Evolutionary conservation across 1,140 invertebrate species (phyloP), one percentile per base, ranked within the genome.

Genomic region (Lasaia peninsularis): DNA sequence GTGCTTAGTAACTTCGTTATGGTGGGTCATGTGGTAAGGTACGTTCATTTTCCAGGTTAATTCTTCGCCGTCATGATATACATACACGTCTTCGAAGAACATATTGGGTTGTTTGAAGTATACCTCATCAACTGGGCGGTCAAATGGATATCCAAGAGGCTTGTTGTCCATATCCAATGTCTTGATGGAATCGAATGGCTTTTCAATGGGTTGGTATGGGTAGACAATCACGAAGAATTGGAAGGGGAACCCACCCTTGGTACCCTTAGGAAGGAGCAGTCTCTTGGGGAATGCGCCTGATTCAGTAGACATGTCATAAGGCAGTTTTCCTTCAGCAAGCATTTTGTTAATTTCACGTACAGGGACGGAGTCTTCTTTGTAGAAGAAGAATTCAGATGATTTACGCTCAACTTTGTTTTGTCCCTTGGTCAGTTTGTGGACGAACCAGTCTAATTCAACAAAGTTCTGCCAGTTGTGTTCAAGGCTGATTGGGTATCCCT

Each of bases 361-460:
- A n/a, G 92, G 91, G 51, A 92, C 90, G 52, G 91, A 92, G 69
- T 95, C 94, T 35, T 90, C 86, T 60, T 91, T 90, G 60, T 91
- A 92, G 62, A 90, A 89, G 59, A 89, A 86, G 67, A 93, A 93
- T n/a, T 95, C 91, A 10, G 90, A 88, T 4, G 94, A 95, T 60
- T 90, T 91, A 52, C 94, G 92, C 34, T 90, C 85, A 58, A 96
- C 91, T 35, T 90, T 83, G 73, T 94, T 95, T 57, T 92, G 88
- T 50, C 94, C 94, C 58, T 91, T 80, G 5, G 80, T 76, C 34
- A 96, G 80, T 55, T 92, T 90, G 69, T 92, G 91, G 28, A 91
- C 68, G 79, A 94, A 95, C 72, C 91, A 92, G 67, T 96, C 94
- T 51, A 95, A 78, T 76, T 93, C 90, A 48, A 94, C 91, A 67